Conservation (phyloP, 2,888 invertebrate species). For the Apodemia zela region DNA sequence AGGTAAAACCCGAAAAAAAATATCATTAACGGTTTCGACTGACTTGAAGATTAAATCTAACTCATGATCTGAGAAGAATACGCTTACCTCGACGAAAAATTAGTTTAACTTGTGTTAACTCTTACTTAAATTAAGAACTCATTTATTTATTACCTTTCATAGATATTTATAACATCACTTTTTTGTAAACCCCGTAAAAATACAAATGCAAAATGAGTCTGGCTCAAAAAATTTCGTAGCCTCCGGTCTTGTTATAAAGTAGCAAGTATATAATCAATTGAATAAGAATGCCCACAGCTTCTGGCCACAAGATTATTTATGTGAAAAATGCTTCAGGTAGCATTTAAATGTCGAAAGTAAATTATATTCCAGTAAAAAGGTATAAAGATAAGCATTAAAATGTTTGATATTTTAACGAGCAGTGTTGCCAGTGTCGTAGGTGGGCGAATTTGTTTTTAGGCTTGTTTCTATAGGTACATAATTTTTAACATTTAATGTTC, state of each 20-base stretch:
- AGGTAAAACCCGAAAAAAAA: no score
- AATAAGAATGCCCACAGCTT: background rate
- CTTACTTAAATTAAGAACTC: no score
- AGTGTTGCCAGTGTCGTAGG: background rate
- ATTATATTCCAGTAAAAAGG: background rate
- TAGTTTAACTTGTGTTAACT: no score
- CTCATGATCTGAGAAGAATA: no score
- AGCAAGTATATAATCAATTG: conserved; percentile 2
- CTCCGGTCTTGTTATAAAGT: conserved; percentile 1
- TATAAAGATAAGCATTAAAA: background rate
- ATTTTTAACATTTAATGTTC: no score
- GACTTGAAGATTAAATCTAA: no score
- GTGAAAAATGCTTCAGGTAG: background rate
- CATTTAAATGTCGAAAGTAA: conserved; percentile 1
- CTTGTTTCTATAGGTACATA: background rate
- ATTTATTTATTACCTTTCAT: no score
- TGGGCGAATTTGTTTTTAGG: background rate
- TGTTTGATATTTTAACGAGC: background rate
- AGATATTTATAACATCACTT: no score
- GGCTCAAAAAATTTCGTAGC: background rate
- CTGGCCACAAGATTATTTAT: background rate
- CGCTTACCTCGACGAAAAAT: no score
- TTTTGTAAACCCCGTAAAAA: background rate
- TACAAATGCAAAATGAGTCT: background rate
- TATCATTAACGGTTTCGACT: no score